phyloP scores from a whole-genome alignment of 2,797 vertebrate genomes.

The Cryptoblepharus egeriae region DNA sequence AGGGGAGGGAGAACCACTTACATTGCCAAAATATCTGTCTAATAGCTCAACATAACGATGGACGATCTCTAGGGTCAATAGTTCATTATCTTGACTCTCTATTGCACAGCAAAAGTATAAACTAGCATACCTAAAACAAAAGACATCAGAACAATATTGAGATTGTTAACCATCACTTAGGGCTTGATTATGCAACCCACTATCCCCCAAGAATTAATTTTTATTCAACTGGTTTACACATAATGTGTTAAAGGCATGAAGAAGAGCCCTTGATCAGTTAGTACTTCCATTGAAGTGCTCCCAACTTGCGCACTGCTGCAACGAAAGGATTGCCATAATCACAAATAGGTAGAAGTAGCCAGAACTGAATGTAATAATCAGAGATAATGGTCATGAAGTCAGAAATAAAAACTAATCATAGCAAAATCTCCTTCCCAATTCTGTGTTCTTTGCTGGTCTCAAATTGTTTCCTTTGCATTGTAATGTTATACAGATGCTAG shows the following conservation, averaged over 20 bases:
- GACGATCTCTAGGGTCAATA: slow-evolving; percentile 90
- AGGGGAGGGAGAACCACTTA: slow-evolving; percentile 71
- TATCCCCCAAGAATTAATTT: neutral
- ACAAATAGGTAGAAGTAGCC: neutral
- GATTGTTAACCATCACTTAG: neutral
- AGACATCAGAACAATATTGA: slow-evolving; percentile 9
- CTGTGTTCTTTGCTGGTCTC: neutral
- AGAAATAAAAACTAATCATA: neutral
- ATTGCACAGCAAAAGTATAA: slow-evolving; percentile 93
- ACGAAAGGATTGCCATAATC: neutral
- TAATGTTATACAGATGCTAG: neutral
- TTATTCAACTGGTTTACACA: neutral
- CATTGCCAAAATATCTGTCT: slow-evolving; percentile 96
- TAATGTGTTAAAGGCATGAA: neutral
- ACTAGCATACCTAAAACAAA: slow-evolving; percentile 88
- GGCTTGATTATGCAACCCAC: neutral
- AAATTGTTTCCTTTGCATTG: neutral
- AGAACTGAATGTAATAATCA: neutral
- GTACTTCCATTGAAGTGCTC: neutral
- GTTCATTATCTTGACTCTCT: slow-evolving; percentile 91
- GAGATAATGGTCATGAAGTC: neutral
- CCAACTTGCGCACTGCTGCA: neutral
- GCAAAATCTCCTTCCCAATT: too few species aligned
- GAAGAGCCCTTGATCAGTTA: slow-evolving; percentile 1
- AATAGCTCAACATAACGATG: slow-evolving; percentile 93